Conservation (phyloP, 2,113 vertebrate species). For the Saimiri boliviensis region DNA sequence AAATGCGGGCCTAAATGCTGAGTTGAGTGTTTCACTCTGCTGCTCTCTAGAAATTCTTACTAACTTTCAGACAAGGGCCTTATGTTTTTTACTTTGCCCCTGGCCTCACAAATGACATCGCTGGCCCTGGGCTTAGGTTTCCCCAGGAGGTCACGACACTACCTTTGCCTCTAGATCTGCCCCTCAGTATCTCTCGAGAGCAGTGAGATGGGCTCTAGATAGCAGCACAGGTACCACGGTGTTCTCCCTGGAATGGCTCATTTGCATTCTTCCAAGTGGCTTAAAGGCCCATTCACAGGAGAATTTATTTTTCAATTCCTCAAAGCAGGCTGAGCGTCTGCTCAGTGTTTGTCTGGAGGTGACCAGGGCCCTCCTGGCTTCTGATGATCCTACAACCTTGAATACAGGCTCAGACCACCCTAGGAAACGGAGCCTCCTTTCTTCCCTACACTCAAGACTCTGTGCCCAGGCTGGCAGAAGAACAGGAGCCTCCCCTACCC, state of each 20-base stretch:
- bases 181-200: neutral
- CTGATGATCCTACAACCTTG: neutral
- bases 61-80: neutral
- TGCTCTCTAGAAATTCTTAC: neutral
- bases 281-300: neutral
- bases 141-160: neutral
- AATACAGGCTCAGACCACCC: neutral
- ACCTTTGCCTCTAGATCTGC: neutral
- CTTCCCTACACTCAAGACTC: too few relatives aligned
- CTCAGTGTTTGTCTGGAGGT: neutral
- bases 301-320: too few relatives aligned
- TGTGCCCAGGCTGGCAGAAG: neutral
- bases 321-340: neutral
- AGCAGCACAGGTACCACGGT: accelerated
- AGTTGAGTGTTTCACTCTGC: accelerated
- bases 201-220: neutral
- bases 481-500: neutral
- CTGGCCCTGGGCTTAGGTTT: neutral
- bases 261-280: neutral
- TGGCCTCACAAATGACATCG: neutral
- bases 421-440: neutral
- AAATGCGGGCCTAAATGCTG: accelerated
- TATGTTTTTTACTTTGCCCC: neutral
- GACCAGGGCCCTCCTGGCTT: neutral
- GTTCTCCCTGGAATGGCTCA: neutral